Percentiles rank a stretch among this genome's conserved stretches.
Conservation (phyloP, 2,113 vertebrate species). For the Mustela nigripes region DNA sequence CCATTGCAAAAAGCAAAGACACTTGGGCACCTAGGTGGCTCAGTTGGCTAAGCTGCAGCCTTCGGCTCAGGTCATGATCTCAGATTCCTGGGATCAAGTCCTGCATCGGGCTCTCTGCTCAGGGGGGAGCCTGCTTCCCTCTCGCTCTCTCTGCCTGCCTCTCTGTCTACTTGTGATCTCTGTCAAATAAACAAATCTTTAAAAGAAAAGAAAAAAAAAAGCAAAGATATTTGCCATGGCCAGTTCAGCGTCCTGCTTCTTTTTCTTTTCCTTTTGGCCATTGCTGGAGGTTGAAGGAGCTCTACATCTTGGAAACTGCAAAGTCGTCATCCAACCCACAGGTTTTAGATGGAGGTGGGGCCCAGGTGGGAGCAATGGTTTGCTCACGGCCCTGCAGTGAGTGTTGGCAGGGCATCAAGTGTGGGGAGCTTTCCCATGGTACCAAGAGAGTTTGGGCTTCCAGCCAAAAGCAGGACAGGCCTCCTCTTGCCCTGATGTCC, state of each 20-base stretch:
- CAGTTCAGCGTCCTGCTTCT: background rate
- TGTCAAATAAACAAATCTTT: too few species aligned
- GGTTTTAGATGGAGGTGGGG: background rate
- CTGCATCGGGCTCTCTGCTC: too few species aligned
- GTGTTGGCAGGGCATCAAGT: conserved; percentile 6
- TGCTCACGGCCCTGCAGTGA: background rate
- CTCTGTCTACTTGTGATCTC: too few species aligned
- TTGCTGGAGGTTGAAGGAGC: background rate
- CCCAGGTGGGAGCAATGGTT: background rate
- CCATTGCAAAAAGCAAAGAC: background rate
- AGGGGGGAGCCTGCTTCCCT: too few species aligned
- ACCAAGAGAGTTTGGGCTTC: background rate
- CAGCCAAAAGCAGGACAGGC: conserved; percentile 63
- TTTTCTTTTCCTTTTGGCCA: background rate
- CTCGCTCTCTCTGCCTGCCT: too few species aligned
- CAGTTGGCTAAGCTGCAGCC: too few species aligned
- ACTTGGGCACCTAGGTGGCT: too few species aligned
- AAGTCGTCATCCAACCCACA: background rate
- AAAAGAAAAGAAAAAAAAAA: background rate
- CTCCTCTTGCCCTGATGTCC: conserved; percentile 56
- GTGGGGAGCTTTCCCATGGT: conserved; percentile 38
- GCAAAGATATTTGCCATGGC: background rate
- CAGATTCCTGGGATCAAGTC: too few species aligned
- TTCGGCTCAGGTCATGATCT: too few species aligned
- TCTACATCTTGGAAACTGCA: background rate